A percentile compares a stretch with the other conserved stretches of the same genome.
Conservation (phyloP, 2,113 vertebrate species). For the Coregonus clupeaformis region DNA sequence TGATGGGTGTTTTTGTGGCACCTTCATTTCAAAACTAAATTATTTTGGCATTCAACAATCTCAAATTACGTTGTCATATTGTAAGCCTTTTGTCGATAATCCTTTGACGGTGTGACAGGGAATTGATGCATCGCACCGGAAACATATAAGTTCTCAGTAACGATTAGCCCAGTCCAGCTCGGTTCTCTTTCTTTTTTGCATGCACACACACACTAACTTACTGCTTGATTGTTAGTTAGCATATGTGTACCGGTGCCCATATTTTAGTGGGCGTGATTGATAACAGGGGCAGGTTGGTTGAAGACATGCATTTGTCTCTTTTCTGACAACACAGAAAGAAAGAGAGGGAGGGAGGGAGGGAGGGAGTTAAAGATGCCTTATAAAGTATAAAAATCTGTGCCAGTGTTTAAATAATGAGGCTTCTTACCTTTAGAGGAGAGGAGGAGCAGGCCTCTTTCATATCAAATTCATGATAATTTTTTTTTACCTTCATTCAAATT, state of each 20-base stretch:
- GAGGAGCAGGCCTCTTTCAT: constrained; percentile 23
- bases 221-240: background rate
- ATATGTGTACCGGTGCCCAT: background rate
- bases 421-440: constrained; percentile 32
- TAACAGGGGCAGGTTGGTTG: background rate
- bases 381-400: constrained; percentile 28
- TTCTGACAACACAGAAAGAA: no score
- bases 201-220: background rate
- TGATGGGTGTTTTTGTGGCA: background rate
- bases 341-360: no score
- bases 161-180: background rate
- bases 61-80: background rate
- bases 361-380: constrained; percentile 6
- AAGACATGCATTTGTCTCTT: no score
- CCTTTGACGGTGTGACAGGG: background rate
- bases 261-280: background rate
- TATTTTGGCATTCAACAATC: background rate
- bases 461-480: constrained; percentile 25
- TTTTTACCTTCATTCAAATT: constrained; percentile 18
- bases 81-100: background rate
- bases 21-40: background rate
- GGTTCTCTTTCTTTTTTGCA: background rate
- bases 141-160: background rate
- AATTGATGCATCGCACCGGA: background rate
- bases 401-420: constrained; percentile 36